Base-by-base conservation (phyloP, 2,888 invertebrate species). In the Catocala nupta region DNA sequence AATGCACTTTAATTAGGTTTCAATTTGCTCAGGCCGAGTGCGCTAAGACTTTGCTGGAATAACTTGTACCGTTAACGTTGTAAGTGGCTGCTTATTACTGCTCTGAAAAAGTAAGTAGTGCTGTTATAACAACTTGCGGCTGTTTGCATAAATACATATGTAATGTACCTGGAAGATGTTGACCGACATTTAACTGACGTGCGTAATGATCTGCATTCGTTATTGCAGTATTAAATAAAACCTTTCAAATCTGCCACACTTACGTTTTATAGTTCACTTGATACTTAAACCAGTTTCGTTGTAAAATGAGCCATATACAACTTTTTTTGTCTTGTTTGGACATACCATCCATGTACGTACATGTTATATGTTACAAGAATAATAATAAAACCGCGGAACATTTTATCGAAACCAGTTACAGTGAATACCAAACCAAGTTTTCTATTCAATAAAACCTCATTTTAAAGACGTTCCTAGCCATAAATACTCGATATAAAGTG, bases 401-500 rank as follows among this genome's bases (percentile, higher is more conserved):
- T 39, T 8, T 39, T 39, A 39, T 39, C 36, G 36, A 7, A 39
- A 9, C 36, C 36, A 39, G 36, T 39, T 13, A 25, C 25, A 33
- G 71, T 55, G 63, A 59, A 68, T 50, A 68, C 60, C 42, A 59
- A 70, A 51, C 61, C 60, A 61, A 49, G 49, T 45, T 47, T 48
- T 51, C 49, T 34, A 36, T 49, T 34, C 16, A 36, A 50, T 49
- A 55, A 45, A 65, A 75, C 50, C 59, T 54, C 49, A 70, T 61
- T 70, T 73, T 71, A 68, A 61, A 76, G 68, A 76, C 56, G 66
- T 77, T 77, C 68, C 66, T 63, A 53, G 59, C 66, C 66, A 77
- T 81, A 82, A 81, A 80, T 81, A 78, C 75, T 74, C 76, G 70
- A 80, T 82, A 80, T 80, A 83, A 82, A 80, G 79, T 80, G 77